Evolutionary conservation across 2,888 invertebrate species (phyloP), one percentile per base, ranked within the genome.

Genomic region (Peribatodes rhomboidaria): DNA sequence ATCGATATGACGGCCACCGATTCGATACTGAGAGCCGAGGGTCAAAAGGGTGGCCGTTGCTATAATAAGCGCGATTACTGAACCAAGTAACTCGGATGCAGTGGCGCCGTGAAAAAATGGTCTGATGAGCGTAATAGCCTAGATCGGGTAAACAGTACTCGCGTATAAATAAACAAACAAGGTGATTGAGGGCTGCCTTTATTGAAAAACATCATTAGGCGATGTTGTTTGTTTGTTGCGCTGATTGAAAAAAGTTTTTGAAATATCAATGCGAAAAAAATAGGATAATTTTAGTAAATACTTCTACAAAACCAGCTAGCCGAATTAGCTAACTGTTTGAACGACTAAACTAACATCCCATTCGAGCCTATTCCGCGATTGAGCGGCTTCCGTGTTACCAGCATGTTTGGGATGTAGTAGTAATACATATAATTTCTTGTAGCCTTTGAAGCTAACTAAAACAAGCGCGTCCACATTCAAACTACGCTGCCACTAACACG

Each of bases 31-130:
- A 54, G 60, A 67, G 67, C 62, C 62, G 73, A 75, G 77, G 77
- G 79, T 78, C 77, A 72, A 65, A 70, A 74, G 80, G 64, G 58
- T 54, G 50, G 18, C n/a, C 4, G 33, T 8, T 13, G 79, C 88
- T 89, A 89, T 88, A 77, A 76, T 82, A 87, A 88, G 88, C 81
- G 65, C 79, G 77, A 44, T 71, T 75, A 86, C 61, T 79, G 82
- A 84, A 78, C 82, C 89, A 84, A 75, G 76, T 79, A 79, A 77
- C 75, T 76, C 74, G 76, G 64, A 78, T 78, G 79, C 81, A 82
- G 79, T 69, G 81, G 77, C 77, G 74, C 84, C 86, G 87, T 88
- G 84, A 85, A 86, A 83, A 83, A 83, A 80, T 77, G 69, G 74
- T 77, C 72, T 78, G 77, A 73, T 78, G 80, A 80, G 83, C 87